Base-by-base conservation (phyloP, 2,888 invertebrate genomes). In the Cataglyphis altisquamis region DNA sequence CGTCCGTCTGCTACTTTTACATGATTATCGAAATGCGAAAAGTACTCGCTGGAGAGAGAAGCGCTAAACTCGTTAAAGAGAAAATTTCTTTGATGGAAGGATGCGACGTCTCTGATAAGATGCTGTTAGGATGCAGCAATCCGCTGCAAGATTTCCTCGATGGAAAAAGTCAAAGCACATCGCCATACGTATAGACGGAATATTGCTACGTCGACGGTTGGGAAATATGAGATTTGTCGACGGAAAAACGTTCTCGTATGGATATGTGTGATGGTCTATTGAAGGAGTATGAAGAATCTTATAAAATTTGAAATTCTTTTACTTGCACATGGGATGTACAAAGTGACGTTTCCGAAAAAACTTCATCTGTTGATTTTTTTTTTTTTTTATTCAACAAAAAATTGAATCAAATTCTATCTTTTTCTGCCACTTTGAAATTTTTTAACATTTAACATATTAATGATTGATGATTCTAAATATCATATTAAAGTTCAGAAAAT, bases 11-110 rank as follows among this genome's bases (percentile, higher is more conserved):
- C 5, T 0, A 9, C 52, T 74, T 66, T 82, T 66, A 67, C 64
- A 55, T 52, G 73, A 84, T 84, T 84, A 82, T 72, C 75, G 81
- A 64, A 57, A 39, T 57, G 29, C 63, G 39, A 48, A 45, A 62
- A 72, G 41, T 55, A 6, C 41, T 70, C 75, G 25, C 29, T 15
- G 1, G 45, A 67, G 12, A 21, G 80, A 74, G 25, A n/a, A 48
- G 36, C n/a, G n/a, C 2, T 29, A 29, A 29, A 29, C 29, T 29
- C 12, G 21, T 70, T 29, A 68, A 64, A 66, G 32, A 63, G 55
- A 48, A 29, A n/a, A 60, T 55, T 55, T 70, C 21, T 12, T 10
- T 25, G 25, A 36, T 1, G 48, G 39, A 63, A 72, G 21, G 72
- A 60, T 32, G 60, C 60, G 45, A 36, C 60, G 60, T 32, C 41